Percentiles rank a stretch among this genome's conserved stretches.
phyloP scores from a whole-genome alignment of 2,113 vertebrate species.

The Larimichthys crocea region DNA sequence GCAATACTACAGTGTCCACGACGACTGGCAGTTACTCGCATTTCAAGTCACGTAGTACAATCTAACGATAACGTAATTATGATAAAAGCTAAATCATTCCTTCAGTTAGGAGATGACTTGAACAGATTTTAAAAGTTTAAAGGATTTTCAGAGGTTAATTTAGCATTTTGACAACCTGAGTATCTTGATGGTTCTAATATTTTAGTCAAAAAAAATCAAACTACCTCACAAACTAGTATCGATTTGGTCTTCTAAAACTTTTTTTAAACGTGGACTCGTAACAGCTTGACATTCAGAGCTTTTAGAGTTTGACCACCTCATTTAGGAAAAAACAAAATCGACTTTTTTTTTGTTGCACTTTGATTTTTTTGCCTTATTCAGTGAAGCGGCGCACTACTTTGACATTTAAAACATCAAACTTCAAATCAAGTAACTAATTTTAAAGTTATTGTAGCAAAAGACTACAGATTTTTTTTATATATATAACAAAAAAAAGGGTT shows the following conservation, averaged over 20 bases:
- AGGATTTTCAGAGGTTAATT: conserved; percentile 31
- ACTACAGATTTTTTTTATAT: too few species aligned
- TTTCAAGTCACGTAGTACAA: conserved; percentile 15
- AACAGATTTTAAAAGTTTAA: neutral
- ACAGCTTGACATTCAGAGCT: neutral
- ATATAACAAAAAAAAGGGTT: neutral
- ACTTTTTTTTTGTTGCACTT: conserved; percentile 54
- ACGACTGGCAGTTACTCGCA: neutral
- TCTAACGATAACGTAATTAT: neutral
- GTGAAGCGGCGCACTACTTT: conserved; percentile 1
- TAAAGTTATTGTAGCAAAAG: neutral
- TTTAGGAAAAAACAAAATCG: conserved; percentile 21
- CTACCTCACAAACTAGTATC: conserved; percentile 60
- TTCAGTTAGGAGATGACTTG: neutral
- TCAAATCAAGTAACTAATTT: neutral
- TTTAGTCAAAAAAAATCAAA: conserved; percentile 36
- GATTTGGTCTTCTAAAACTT: neutral
- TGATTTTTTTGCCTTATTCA: conserved; percentile 68
- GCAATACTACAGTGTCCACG: neutral
- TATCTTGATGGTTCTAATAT: neutral
- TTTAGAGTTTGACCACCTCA: neutral
- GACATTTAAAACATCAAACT: neutral
- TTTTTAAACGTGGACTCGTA: neutral
- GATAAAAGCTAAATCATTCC: neutral
- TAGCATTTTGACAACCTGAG: conserved; percentile 11